Conservation (phyloP, 2,888 invertebrate species). For the Stenoptilia bipunctidactyla region DNA sequence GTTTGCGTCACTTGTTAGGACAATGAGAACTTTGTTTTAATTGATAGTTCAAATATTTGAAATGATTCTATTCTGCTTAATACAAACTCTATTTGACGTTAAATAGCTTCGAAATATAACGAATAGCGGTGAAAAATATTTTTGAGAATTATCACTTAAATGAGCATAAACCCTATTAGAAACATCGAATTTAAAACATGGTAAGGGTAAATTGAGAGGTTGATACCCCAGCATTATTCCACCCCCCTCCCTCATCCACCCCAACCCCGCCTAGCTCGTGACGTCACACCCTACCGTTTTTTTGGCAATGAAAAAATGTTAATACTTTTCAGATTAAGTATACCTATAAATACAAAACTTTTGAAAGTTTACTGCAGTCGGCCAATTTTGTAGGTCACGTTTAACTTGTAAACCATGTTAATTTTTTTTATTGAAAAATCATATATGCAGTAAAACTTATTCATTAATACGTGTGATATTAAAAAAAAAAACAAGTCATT, state of each 20-base stretch:
- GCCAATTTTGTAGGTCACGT: conserved; percentile 11
- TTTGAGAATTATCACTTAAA: no score
- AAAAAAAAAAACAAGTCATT: no score
- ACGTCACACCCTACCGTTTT: conserved; percentile 63
- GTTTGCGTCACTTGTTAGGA: no score
- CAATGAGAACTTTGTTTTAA: not conserved
- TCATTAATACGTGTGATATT: no score
- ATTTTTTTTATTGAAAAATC: no score
- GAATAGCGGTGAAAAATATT: no score
- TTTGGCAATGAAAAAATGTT: conserved; percentile 57
- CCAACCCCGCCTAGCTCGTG: conserved; percentile 47
- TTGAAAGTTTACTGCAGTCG: conserved; percentile 10
- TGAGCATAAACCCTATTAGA: no score
- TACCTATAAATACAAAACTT: conserved; percentile 30
- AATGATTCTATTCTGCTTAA: conserved; percentile 2
- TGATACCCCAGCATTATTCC: conserved; percentile 28
- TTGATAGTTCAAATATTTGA: not conserved
- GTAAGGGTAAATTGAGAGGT: conserved; percentile 33
- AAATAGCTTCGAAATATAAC: conserved; percentile 22
- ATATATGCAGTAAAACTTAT: no score
- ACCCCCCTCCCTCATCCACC: conserved; percentile 49
- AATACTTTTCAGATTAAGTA: conserved; percentile 31
- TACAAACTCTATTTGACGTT: conserved; percentile 13
- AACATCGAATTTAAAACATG: no score
- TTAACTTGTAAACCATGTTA: no score